Base-by-base conservation (phyloP, 1,140 invertebrate species). In the Pomacea maculata region DNA sequence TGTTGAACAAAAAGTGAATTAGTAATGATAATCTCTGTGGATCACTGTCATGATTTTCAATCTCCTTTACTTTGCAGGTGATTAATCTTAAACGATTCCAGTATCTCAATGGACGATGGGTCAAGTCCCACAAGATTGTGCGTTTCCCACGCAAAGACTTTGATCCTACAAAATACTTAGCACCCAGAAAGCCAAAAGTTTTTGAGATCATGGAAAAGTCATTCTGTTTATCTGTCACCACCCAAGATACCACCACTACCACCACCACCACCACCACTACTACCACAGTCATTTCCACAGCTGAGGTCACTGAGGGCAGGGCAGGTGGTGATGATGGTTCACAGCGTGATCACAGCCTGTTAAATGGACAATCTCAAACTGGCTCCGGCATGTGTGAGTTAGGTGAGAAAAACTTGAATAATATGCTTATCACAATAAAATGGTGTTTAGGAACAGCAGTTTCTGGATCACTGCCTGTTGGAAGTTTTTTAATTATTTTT, bases 121-220 rank as follows among this genome's bases (percentile, higher is more conserved):
- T 97, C n/a, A 97, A 97, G 89, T 97, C 96, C 0, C 95, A 96
- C 88, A 97, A 97, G 90, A 95, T 96, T 70, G 96, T 97, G 1
- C 95, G 96, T 87, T 97, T 97, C 89, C 96, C 96, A 1, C 94
- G 95, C 82, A 93, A 94, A 80, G 93, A 96, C 87, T 97, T 97
- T 89, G 95, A 97, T 90, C 95, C 95, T 6, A 85, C 87, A 9
- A 81, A 84, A 55, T 91, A 91, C 84, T 80, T 91, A 71, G 89
- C 88, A 14, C 82, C 79, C 8, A 75, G 84, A 29, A 75, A 79
- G 21, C 34, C 73, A 52, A 80, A 61, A 10, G 25, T 61, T 11
- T 61, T 61, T 11, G 57, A 17, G 57, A 61, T 17, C 57, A 74
- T 61, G 11, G 11, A 61, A 61, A 1, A 61, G 9, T 61, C 57